Evolutionary conservation across 2,888 invertebrate species (phyloP).

Genomic region (Tetrapedia diversipes): DNA sequence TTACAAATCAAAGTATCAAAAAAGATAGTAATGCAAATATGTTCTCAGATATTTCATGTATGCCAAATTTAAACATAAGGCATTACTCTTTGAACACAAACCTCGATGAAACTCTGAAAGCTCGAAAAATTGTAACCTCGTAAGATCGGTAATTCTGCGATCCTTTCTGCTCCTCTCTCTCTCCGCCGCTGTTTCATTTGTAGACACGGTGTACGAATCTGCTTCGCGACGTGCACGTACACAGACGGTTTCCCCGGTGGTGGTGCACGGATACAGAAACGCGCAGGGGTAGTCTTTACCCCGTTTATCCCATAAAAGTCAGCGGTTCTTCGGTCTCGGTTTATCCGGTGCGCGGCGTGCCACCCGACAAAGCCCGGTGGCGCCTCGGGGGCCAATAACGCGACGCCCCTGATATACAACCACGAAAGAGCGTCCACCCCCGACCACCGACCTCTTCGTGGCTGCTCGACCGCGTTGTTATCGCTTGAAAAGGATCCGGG

Average conservation of each 20-base stretch:
- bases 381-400: constrained; percentile 81
- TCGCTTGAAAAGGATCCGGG: constrained; percentile 67
- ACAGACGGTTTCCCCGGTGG: constrained; percentile 14
- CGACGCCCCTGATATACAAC: constrained; percentile 76
- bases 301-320: constrained; percentile 78
- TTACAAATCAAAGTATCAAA: no score
- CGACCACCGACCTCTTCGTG: constrained; percentile 62
- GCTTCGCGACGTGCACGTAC: constrained; percentile 5
- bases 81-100: no score
- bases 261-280: constrained; percentile 25
- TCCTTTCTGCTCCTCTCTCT: background rate
- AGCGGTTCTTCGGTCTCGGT: constrained; percentile 74
- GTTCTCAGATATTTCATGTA: no score
- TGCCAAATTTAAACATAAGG: no score
- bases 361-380: constrained; percentile 77
- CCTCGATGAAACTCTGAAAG: no score
- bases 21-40: no score
- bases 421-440: constrained; percentile 64
- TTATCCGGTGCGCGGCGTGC: constrained; percentile 74
- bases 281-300: constrained; percentile 68
- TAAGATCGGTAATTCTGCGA: background rate
- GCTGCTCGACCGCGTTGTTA: constrained; percentile 69
- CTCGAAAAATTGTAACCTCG: background rate
- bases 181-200: constrained; percentile 33
- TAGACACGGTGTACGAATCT: constrained; percentile 44